Evolutionary conservation across 2,113 vertebrate species (phyloP), one percentile per base, ranked within the genome.

Genomic region (Paedocypris sp.): DNA sequence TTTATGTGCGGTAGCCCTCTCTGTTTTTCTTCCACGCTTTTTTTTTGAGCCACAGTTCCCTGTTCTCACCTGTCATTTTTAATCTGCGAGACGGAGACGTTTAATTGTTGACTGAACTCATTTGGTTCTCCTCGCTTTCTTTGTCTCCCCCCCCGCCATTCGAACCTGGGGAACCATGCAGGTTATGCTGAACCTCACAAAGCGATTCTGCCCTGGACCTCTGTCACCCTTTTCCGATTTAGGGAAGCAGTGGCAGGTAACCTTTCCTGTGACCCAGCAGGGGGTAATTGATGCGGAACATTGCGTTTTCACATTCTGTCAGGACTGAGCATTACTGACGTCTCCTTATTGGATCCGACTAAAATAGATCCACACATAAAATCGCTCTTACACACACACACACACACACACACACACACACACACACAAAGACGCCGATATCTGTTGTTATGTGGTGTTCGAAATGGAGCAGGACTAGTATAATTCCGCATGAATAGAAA

Each of bases 31-130:
- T 36, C 26, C 11, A 5, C 10, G 4, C 8, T 64, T 60, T 61
- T 64, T 48, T 62, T n/a, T n/a, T n/a, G n/a, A n/a, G 62, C 47
- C 49, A 19, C 49, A 20, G 41, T 29, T 50, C 69, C 75, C 68
- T 64, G 75, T 77, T 53, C 73, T 73, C 75, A 74, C 79, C 77
- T 82, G 84, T 84, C 85, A 85, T 83, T 73, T 78, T 82, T 77
- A 81, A 84, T 85, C 81, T 84, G 75, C 62, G 67, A 63, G 75
- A 77, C 72, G 75, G 77, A 78, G 77, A 74, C 74, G 70, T 75
- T 78, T 85, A 86, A 84, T 86, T 83, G 81, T 60, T 64, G 39
- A 56, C 54, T 54, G 49, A 39, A 60, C 59, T 65, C 20, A 36
- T 67, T 67, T 67, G 36, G 47, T 43, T 71, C 53, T 49, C 11